phyloP scores from a whole-genome alignment of 1,140 invertebrate species.

The Meloidogyne exigua region DNA sequence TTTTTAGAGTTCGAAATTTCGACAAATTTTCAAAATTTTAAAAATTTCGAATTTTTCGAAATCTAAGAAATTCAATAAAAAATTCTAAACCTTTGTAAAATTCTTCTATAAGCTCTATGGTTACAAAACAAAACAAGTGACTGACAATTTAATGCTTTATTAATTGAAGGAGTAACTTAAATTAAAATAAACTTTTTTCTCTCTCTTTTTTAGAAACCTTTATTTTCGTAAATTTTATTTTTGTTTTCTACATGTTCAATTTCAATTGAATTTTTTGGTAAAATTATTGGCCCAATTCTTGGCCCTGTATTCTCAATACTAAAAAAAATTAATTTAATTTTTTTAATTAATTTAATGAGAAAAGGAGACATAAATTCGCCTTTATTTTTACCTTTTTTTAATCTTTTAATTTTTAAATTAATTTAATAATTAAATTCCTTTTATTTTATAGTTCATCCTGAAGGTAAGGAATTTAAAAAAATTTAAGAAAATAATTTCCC shows the following conservation, averaged over 20 bases:
- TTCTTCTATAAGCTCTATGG: background rate
- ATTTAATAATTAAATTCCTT: too few species aligned
- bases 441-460: too few species aligned
- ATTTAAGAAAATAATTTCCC: too few species aligned
- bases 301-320: background rate
- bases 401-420: too few species aligned
- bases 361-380: too few species aligned
- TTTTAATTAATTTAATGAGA: too few species aligned
- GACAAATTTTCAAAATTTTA: too few species aligned
- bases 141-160: background rate
- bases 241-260: background rate
- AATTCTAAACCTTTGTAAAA: slow-evolving; percentile 6
- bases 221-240: background rate
- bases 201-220: background rate
- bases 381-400: too few species aligned
- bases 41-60: too few species aligned
- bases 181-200: background rate
- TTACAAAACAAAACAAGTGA: background rate
- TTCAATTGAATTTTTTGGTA: background rate
- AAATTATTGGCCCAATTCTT: background rate
- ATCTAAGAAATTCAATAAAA: background rate
- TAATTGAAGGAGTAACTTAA: background rate
- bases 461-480: too few species aligned
- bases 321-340: background rate
- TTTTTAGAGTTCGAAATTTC: too few species aligned